phyloP scores from a whole-genome alignment of 2,888 invertebrate species.

The Xestobium rufovillosum region DNA sequence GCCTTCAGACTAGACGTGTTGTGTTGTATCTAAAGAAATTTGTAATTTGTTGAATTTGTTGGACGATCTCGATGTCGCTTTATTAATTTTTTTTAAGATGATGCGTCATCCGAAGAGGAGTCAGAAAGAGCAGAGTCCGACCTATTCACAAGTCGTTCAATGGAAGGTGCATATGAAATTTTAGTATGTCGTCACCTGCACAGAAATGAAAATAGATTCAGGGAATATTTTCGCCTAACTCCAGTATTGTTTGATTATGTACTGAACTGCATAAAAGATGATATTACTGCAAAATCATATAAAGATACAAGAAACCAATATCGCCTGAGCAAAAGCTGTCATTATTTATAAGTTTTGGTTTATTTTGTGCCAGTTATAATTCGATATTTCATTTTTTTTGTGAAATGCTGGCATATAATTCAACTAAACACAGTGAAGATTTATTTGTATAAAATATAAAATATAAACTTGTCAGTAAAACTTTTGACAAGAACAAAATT shows the following conservation, averaged over 20 bases:
- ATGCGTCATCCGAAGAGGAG: no score
- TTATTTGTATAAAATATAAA: no score
- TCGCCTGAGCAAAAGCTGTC: constrained; percentile 19
- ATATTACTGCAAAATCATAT: constrained; percentile 19
- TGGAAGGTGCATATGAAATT: no score
- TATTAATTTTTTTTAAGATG: background rate
- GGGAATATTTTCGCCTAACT: constrained; percentile 15
- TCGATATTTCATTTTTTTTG: no score
- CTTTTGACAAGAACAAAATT: no score
- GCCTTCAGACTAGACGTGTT: background rate
- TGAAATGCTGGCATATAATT: no score
- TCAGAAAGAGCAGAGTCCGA: no score
- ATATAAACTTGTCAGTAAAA: no score
- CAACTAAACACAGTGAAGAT: no score
- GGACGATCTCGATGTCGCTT: background rate
- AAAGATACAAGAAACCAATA: constrained; percentile 20
- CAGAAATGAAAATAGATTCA: constrained; percentile 17
- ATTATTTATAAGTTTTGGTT: constrained; percentile 9
- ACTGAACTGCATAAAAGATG: constrained; percentile 19
- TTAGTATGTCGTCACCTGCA: constrained; percentile 3
- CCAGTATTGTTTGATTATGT: constrained; percentile 19
- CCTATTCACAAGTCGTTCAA: no score
- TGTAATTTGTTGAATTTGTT: background rate
- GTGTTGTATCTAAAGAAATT: background rate
- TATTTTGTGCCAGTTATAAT: no score